Evolutionary conservation across 2,113 vertebrate species (phyloP).

Genomic region (Campylomormyrus tamandua): DNA sequence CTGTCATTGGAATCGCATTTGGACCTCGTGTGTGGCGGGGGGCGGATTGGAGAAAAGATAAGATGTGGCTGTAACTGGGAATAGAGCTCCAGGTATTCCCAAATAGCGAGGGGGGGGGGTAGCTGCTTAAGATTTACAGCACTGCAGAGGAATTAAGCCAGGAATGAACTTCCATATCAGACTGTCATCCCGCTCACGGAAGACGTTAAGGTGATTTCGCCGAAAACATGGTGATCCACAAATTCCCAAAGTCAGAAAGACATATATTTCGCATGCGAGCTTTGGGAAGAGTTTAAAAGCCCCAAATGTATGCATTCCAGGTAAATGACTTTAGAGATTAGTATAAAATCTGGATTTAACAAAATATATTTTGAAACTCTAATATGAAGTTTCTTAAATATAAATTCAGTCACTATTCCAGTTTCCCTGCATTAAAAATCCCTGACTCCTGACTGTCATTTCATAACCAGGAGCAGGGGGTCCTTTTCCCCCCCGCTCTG

Average conservation of each 20-base stretch:
- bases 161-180: background rate
- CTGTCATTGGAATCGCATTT: background rate
- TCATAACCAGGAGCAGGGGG: background rate
- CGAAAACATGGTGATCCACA: background rate
- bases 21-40: background rate
- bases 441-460: background rate
- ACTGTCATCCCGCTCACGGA: background rate
- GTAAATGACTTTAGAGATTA: background rate
- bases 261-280: background rate
- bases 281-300: background rate
- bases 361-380: background rate
- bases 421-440: background rate
- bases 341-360: background rate
- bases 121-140: background rate
- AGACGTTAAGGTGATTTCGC: background rate
- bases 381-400: background rate
- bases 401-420: background rate
- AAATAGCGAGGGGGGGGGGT: background rate
- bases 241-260: background rate
- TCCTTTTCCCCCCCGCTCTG: background rate
- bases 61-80: background rate
- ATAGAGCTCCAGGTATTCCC: background rate
- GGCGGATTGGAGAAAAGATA: background rate
- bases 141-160: background rate
- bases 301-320: background rate